Evolutionary conservation across 2,797 vertebrate genomes (phyloP).

Genomic region (Poeciliopsis turneri): DNA sequence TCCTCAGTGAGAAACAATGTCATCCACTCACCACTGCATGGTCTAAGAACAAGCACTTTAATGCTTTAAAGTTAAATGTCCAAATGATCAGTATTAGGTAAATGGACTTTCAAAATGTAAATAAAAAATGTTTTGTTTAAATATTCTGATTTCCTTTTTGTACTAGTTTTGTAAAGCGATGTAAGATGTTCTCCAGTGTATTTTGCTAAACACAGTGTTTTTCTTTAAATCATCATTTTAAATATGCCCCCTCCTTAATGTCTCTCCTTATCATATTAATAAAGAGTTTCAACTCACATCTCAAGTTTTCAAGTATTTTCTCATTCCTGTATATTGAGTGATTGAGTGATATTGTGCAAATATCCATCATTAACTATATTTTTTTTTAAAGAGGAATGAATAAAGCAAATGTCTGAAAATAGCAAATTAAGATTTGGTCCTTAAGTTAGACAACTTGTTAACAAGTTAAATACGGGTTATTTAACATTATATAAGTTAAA

Average conservation of each 20-base stretch:
- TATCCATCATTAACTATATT: too few relatives aligned
- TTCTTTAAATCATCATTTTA: constrained; percentile 55
- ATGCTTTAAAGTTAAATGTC: constrained; percentile 70
- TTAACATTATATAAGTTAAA: too few relatives aligned
- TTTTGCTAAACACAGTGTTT: constrained; percentile 65
- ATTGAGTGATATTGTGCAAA: too few relatives aligned
- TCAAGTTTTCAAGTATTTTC: background rate
- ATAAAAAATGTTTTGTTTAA: constrained; percentile 73
- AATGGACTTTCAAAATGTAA: constrained; percentile 66
- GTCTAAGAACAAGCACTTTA: constrained; percentile 78
- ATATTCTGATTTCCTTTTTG: constrained; percentile 58
- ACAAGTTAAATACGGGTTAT: too few relatives aligned
- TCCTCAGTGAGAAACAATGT: constrained; percentile 16
- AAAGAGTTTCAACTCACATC: constrained; percentile 2
- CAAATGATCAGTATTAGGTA: constrained; percentile 80
- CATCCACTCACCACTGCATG: constrained; percentile 45
- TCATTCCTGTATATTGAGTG: too few relatives aligned
- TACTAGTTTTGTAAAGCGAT: constrained; percentile 60
- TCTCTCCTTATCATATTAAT: constrained; percentile 24
- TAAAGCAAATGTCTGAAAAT: too few relatives aligned
- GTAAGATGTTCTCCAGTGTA: constrained; percentile 56
- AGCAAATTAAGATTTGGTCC: too few relatives aligned
- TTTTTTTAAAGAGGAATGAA: too few relatives aligned
- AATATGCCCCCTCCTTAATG: constrained; percentile 45
- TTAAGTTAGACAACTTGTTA: too few relatives aligned